Conservation (phyloP, 1,140 invertebrate genomes). For the Pygmarrhopalites habei region DNA sequence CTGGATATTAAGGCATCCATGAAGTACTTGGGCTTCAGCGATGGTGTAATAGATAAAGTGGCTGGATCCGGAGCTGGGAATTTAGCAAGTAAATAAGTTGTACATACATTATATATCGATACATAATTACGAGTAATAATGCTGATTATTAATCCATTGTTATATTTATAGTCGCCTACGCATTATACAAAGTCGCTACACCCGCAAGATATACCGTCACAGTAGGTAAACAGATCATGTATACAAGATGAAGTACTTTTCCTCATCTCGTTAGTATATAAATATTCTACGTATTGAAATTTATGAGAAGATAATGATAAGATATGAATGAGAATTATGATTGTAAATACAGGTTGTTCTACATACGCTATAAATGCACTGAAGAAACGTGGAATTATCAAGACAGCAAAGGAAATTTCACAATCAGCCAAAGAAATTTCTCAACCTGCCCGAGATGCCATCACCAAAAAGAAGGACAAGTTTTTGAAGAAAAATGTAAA, state of each 20-base stretch:
- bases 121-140: too few relatives aligned
- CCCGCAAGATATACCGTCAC: conserved; percentile 87
- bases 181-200: conserved; percentile 83
- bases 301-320: too few relatives aligned
- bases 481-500: conserved; percentile 7
- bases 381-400: conserved; percentile 58
- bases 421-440: conserved; percentile 40
- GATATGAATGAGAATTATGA: too few relatives aligned
- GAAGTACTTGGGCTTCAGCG: conserved; percentile 64
- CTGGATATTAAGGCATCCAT: conserved; percentile 72
- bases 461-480: conserved; percentile 1
- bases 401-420: conserved; percentile 49
- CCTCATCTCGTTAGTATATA: too few relatives aligned
- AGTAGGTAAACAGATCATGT: too few relatives aligned
- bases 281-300: too few relatives aligned
- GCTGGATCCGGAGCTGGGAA: conserved; percentile 71
- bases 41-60: conserved; percentile 64
- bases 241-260: too few relatives aligned
- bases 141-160: too few relatives aligned
- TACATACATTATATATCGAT: too few relatives aligned
- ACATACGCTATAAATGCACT: conserved; percentile 62
- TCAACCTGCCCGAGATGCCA: conserved; percentile 1
- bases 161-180: conserved; percentile 77
- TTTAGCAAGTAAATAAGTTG: too few relatives aligned
- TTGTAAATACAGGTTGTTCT: conserved; percentile 61